A percentile compares a stretch with the other conserved stretches of the same genome.
Evolutionary conservation across 1,140 invertebrate genomes (phyloP).

Genomic region (Palaemon carinicauda): DNA sequence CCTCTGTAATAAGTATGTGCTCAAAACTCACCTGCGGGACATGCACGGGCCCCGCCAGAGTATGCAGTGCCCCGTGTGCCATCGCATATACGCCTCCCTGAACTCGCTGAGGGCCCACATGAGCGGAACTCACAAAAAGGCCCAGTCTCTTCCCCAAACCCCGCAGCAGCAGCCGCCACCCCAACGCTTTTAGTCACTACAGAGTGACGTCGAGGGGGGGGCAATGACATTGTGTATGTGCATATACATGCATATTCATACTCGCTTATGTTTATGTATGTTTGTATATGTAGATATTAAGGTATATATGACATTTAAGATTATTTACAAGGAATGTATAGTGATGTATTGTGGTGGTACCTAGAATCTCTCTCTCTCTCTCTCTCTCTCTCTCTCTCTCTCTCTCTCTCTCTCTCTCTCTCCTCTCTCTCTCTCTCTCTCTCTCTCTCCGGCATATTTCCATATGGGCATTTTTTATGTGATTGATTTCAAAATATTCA

Average conservation of each 20-base stretch:
- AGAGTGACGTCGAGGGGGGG: neutral
- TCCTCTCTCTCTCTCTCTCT: neutral
- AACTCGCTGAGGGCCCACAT: conserved; percentile 88
- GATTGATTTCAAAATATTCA: too few species aligned
- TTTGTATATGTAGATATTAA: neutral
- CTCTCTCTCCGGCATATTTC: neutral
- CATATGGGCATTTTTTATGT: too few species aligned
- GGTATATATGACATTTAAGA: neutral
- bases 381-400: neutral
- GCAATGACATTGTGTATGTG: too few species aligned
- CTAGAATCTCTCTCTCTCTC: too few species aligned
- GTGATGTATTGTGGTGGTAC: too few species aligned
- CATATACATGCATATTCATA: conserved; percentile 69
- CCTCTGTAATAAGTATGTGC: conserved; percentile 71
- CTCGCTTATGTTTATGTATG: neutral
- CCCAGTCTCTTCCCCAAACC: conserved; percentile 78
- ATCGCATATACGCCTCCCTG: conserved; percentile 84
- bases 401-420: neutral
- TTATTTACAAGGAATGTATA: too few species aligned
- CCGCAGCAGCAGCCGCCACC: conserved; percentile 70
- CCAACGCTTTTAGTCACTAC: neutral
- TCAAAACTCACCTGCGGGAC: conserved; percentile 87
- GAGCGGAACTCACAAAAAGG: conserved; percentile 80
- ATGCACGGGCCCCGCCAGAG: conserved; percentile 86
- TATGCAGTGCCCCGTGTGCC: conserved; percentile 87